These are phyloP conservation scores for Agapostemon virescens DNA, from an alignment of 2,888 invertebrate genomes.

Conservation along the genomic window DNA sequence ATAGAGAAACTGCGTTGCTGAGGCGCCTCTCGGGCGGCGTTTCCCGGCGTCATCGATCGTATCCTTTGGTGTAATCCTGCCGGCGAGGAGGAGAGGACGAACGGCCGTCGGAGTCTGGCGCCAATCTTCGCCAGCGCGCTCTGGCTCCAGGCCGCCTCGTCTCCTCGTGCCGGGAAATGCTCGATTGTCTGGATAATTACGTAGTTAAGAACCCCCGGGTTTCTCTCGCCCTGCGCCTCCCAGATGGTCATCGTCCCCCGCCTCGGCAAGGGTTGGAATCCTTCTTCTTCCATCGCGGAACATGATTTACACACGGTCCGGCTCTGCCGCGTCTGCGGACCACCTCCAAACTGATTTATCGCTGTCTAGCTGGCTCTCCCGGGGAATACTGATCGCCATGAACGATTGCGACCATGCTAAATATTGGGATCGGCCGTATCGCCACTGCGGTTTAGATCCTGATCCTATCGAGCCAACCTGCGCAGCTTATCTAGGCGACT, in stretches of 20 bases:
- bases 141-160: background rate
- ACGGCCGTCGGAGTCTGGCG: constrained; percentile 44
- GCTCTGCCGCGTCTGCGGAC: background rate
- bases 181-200: constrained; percentile 55
- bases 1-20: background rate
- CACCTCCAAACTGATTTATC: background rate
- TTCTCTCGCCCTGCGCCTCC: constrained; percentile 3
- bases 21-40: constrained; percentile 63
- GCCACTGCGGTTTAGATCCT: no score
- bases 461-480: no score
- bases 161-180: constrained; percentile 25
- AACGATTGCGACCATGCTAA: background rate
- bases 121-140: constrained; percentile 37
- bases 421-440: background rate
- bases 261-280: background rate
- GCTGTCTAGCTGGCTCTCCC: background rate
- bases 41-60: constrained; percentile 54
- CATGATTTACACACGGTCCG: background rate
- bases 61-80: constrained; percentile 61
- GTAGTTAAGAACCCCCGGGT: constrained; percentile 37
- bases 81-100: constrained; percentile 22
- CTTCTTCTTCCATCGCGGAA: background rate
- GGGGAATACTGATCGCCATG: background rate
- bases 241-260: constrained; percentile 14
- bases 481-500: background rate